These are phyloP conservation scores for Caenorhabditis sinica DNA, from an alignment of 2,888 invertebrate species.

Conservation along the genomic window DNA sequence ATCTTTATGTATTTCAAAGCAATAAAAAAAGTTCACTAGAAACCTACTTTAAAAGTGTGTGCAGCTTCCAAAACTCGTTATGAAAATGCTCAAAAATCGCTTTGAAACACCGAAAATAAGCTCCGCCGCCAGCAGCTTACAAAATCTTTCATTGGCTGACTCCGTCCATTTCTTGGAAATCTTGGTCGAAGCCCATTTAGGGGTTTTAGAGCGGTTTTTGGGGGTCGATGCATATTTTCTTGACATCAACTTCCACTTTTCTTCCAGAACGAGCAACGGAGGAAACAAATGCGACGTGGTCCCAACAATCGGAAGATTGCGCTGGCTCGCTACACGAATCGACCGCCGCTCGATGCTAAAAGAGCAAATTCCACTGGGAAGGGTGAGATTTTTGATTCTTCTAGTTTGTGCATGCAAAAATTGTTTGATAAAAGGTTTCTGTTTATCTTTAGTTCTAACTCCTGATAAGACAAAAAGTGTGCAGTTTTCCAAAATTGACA, in stretches of 20 bases:
- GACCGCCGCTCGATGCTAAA: constrained; percentile 1
- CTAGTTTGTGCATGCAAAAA: no score
- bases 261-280: neutral
- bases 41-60: no score
- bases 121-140: no score
- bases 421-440: neutral
- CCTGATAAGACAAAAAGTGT: neutral
- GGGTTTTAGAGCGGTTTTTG: neutral
- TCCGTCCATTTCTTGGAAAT: no score
- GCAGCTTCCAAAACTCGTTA: no score
- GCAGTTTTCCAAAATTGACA: neutral
- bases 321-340: neutral
- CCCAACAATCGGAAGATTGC: neutral
- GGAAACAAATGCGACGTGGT: neutral
- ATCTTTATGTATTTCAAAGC: no score
- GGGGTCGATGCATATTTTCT: neutral
- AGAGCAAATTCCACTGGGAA: constrained; percentile 46
- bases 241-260: neutral
- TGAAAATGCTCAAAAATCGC: no score
- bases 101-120: no score
- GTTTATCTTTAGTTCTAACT: neutral
- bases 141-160: no score
- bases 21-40: no score
- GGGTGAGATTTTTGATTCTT: constrained; percentile 21
- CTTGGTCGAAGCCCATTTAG: no score